Evolutionary conservation across 2,888 invertebrate genomes (phyloP).

Genomic region (Eupithecia inturbata): DNA sequence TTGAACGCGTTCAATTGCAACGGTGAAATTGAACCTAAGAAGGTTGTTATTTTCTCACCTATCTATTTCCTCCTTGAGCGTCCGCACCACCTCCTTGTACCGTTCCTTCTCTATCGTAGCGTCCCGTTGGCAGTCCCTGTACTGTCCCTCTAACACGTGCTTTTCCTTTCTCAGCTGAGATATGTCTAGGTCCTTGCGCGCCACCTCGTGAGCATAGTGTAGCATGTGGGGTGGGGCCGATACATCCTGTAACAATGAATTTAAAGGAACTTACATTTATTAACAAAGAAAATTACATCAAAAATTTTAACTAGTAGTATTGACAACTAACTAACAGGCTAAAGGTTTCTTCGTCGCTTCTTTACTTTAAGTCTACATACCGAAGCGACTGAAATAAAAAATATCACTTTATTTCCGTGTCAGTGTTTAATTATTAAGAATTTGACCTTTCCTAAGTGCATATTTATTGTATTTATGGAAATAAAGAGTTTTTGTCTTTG

Average conservation of each 20-base stretch:
- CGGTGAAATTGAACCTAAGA: too few relatives aligned
- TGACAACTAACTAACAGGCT: too few relatives aligned
- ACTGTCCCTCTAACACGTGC: slow-evolving; percentile 83
- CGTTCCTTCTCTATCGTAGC: slow-evolving; percentile 79
- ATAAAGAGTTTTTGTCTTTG: too few relatives aligned
- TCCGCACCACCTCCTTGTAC: slow-evolving; percentile 81
- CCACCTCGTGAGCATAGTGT: slow-evolving; percentile 92
- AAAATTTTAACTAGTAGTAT: neutral
- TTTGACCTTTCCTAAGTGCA: too few relatives aligned
- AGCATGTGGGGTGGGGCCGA: slow-evolving; percentile 89
- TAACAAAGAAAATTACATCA: neutral
- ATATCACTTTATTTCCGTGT: too few relatives aligned
- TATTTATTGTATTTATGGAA: too few relatives aligned
- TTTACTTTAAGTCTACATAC: too few relatives aligned
- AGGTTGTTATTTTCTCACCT: too few relatives aligned
- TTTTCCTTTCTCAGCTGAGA: slow-evolving; percentile 88
- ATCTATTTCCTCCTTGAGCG: slow-evolving; percentile 86
- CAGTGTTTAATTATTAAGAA: too few relatives aligned
- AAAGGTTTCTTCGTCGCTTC: too few relatives aligned
- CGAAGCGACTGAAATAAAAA: too few relatives aligned
- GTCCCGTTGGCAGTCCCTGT: slow-evolving; percentile 72
- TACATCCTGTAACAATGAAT: slow-evolving; percentile 60
- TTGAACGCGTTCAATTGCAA: too few relatives aligned
- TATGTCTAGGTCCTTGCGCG: slow-evolving; percentile 91
- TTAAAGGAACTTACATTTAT: neutral